phyloP scores from a whole-genome alignment of 2,888 invertebrate species.

The Chrysina gloriosa region DNA sequence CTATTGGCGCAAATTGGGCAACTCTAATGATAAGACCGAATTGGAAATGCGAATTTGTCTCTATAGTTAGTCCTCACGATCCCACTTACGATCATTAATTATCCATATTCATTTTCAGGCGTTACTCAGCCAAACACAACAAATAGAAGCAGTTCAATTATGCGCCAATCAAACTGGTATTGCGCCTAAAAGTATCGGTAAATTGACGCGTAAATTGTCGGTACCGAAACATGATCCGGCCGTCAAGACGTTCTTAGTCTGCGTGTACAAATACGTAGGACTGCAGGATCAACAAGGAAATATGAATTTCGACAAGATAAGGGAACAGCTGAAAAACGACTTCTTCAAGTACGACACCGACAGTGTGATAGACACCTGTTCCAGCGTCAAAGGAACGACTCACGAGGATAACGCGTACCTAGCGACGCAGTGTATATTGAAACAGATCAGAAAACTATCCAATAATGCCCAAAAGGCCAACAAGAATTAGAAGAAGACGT shows the following conservation, averaged over 20 bases:
- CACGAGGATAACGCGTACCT: conserved; percentile 36
- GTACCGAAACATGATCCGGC: conserved; percentile 38
- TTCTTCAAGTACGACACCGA: conserved; percentile 33
- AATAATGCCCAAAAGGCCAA: conserved; percentile 19
- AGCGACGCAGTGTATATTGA: conserved; percentile 35
- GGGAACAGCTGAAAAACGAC: conserved; percentile 34
- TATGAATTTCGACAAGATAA: conserved; percentile 36
- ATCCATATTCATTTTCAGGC: conserved; percentile 26
- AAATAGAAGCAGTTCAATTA: conserved; percentile 29
- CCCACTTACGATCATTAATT: too few species aligned
- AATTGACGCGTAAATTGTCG: conserved; percentile 31
- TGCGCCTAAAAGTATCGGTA: conserved; percentile 22
- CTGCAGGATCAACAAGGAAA: conserved; percentile 35
- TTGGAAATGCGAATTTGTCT: neutral
- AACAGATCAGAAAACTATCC: conserved; percentile 33
- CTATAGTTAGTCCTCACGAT: too few species aligned
- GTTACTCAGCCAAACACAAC: conserved; percentile 26
- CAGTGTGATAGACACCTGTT: conserved; percentile 26
- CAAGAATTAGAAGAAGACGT: conserved; percentile 8
- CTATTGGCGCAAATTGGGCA: too few species aligned
- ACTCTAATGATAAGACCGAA: neutral
- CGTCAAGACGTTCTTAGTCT: conserved; percentile 26
- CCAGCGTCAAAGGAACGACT: conserved; percentile 29
- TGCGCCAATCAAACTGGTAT: conserved; percentile 35
- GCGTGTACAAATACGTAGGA: conserved; percentile 35